Base-by-base conservation (phyloP, 2,888 invertebrate genomes). In the Hemistola chrysoprasaria region DNA sequence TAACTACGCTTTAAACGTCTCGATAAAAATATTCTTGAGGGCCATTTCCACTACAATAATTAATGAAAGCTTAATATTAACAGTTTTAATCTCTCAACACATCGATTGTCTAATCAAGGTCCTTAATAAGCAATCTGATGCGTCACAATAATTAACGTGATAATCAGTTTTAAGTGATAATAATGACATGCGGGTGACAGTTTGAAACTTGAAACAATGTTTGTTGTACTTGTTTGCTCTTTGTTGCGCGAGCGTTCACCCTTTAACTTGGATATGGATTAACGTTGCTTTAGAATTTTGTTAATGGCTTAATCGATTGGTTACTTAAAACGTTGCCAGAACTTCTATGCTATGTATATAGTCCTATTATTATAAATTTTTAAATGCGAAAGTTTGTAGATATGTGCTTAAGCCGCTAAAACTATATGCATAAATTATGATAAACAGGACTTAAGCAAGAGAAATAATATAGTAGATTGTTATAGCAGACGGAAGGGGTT, bases 151-250 rank as follows among this genome's bases (percentile, higher is more conserved):
- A 85, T 86, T 86, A 85, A 81, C 71, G 68, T 62, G 62, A 65
- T 82, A 81, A 83, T 82, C 78, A 75, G 73, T 76, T 71, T 72
- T 82, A 83, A 86, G 79, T 84, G 83, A 76, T 78, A 76, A 73
- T 83, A 84, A 85, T 81, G 83, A 77, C 82, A 85, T 84, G 84
- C 85, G 84, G 85, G 85, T 44, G 43, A 44, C 43, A 39, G 38
- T n/a, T 42, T 42, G 32, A 32, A 32, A 42, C 36, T 42, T 42
- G 42, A 34, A 34, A 37, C 37, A 36, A 27, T 34, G 8, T 6
- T 22, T n/a, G n/a, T n/a, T 11, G 20, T 7, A 21, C 66, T 65
- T 81, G 78, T 70, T 70, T 70, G 62, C 51, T 75, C 71, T 73
- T 79, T 77, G 67, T 64, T 72, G 65, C 60, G 62, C 64, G 77